Conservation (phyloP, 2,888 invertebrate genomes). For the Eupithecia subfuscata region DNA sequence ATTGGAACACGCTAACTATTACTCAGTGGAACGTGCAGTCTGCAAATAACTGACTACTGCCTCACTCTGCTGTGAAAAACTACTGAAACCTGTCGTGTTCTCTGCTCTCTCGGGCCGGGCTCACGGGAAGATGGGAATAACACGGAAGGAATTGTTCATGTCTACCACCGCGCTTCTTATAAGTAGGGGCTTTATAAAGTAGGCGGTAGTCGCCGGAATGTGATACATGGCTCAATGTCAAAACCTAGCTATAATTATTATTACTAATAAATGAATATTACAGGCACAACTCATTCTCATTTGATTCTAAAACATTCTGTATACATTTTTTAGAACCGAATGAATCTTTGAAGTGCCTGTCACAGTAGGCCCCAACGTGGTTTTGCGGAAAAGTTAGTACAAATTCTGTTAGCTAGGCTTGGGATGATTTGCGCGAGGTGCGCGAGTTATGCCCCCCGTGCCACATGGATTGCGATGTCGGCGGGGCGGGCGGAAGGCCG, state of each 20-base stretch:
- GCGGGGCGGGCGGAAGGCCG: constrained; percentile 20
- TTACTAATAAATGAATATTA: not conserved
- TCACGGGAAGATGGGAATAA: not conserved
- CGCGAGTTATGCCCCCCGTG: constrained; percentile 45
- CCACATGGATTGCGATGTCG: constrained; percentile 55
- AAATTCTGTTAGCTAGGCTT: not conserved
- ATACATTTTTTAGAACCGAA: not conserved
- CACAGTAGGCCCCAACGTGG: not conserved
- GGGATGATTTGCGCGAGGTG: constrained; percentile 55
- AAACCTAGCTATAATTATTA: not conserved
- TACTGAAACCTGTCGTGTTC: not conserved
- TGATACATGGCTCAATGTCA: not conserved
- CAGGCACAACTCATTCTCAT: not conserved
- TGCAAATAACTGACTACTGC: constrained; percentile 6
- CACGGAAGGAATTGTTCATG: not conserved
- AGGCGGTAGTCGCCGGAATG: not conserved
- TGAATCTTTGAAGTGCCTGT: not conserved
- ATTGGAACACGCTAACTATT: constrained; percentile 33
- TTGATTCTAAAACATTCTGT: not conserved
- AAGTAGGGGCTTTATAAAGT: not conserved
- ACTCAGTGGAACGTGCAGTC: constrained; percentile 14
- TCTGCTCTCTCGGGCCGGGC: not conserved
- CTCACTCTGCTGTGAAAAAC: not conserved
- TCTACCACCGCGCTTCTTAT: not conserved
- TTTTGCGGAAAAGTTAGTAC: constrained; percentile 9